Percentiles rank a stretch among this genome's conserved stretches.
phyloP scores from a whole-genome alignment of 2,888 invertebrate species.

The Linyphia triangularis region DNA sequence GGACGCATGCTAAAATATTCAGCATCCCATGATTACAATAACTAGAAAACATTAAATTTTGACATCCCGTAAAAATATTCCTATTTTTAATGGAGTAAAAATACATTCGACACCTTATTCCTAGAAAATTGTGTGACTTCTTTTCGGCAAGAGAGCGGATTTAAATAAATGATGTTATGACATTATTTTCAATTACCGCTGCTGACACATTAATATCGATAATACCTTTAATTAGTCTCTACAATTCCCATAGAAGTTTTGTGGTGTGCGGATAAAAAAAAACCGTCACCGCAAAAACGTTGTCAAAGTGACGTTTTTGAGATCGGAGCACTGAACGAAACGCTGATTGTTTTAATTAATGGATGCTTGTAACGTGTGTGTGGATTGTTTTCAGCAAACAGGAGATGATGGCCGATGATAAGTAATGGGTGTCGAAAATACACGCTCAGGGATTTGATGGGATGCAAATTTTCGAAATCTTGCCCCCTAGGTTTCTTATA shows the following conservation, averaged over 20 bases:
- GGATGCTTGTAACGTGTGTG: constrained; percentile 51
- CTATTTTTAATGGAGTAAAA: constrained; percentile 46
- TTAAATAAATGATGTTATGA: constrained; percentile 74
- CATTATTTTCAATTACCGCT: constrained; percentile 74
- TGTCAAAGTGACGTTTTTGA: constrained; percentile 68
- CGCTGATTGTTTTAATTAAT: constrained; percentile 74
- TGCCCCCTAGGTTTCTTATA: constrained; percentile 54
- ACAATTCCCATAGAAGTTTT: constrained; percentile 66
- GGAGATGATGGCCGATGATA: constrained; percentile 54
- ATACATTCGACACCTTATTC: background rate
- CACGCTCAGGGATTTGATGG: constrained; percentile 49
- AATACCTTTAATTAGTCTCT: constrained; percentile 73
- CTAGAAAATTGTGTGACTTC: constrained; percentile 10
- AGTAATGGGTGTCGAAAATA: constrained; percentile 37
- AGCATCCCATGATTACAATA: background rate
- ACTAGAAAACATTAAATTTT: background rate
- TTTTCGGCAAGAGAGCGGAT: constrained; percentile 24
- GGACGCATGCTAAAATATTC: background rate
- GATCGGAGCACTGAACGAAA: constrained; percentile 31
- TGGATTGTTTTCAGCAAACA: constrained; percentile 55
- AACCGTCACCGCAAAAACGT: constrained; percentile 46
- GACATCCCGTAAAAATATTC: background rate
- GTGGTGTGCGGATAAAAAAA: constrained; percentile 15
- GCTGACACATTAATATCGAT: constrained; percentile 74
- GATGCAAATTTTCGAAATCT: constrained; percentile 55